Conservation (phyloP, 2,888 invertebrate genomes). For the Scaptomyza cyrtandrae region DNA sequence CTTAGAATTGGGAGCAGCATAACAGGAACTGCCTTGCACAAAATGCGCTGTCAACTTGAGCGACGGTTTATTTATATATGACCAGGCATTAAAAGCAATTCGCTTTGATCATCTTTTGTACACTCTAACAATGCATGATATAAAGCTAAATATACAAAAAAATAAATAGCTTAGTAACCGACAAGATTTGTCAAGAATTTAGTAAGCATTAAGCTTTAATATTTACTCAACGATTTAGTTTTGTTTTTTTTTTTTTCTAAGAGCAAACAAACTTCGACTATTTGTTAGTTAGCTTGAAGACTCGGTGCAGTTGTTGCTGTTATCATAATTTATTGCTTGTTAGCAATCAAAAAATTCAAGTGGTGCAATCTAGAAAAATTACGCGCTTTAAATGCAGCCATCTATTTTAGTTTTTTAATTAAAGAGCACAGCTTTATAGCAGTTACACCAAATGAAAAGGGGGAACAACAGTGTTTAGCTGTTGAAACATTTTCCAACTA, state of each 20-base stretch:
- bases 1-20: conserved; percentile 18
- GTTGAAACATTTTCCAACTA: conserved; percentile 30
- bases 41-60: conserved; percentile 63
- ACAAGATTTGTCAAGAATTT: neutral
- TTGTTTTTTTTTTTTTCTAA: neutral
- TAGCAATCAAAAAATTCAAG: conserved; percentile 64
- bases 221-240: neutral
- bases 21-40: conserved; percentile 35
- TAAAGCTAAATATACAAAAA: neutral
- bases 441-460: neutral
- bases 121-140: conserved; percentile 21
- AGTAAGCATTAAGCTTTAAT: neutral
- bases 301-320: conserved; percentile 7
- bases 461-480: conserved; percentile 15
- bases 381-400: conserved; percentile 52
- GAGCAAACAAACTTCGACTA: conserved; percentile 4
- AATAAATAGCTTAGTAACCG: neutral
- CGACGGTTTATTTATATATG: conserved; percentile 54
- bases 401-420: conserved; percentile 72
- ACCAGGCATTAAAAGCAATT: conserved; percentile 36
- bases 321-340: conserved; percentile 60
- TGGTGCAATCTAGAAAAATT: conserved; percentile 72
- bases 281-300: neutral
- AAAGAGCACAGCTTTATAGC: conserved; percentile 41
- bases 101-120: conserved; percentile 36